These are phyloP conservation scores for Callospermophilus lateralis DNA, from an alignment of 2,113 vertebrate species.

Conservation along the genomic window DNA sequence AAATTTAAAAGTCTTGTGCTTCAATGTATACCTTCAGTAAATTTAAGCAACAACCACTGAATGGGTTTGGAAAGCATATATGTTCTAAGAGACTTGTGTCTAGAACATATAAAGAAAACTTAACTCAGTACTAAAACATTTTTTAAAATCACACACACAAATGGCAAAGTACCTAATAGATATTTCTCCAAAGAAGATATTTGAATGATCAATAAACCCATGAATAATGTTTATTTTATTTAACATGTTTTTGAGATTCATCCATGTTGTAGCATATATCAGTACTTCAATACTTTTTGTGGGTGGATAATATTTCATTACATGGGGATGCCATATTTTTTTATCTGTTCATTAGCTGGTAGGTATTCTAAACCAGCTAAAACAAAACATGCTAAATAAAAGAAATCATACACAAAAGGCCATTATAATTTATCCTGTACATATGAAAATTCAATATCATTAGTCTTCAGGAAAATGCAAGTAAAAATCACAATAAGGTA, in stretches of 20 bases:
- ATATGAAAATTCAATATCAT: not conserved
- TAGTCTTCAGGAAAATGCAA: not conserved
- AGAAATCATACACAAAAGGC: too few species aligned
- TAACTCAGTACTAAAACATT: not conserved
- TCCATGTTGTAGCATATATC: too few species aligned
- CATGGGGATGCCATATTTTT: too few species aligned
- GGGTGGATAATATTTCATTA: too few species aligned
- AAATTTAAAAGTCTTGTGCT: slow-evolving; percentile 31
- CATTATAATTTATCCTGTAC: too few species aligned
- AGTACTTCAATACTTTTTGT: too few species aligned
- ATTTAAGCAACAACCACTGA: not conserved
- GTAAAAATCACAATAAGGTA: not conserved
- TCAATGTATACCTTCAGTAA: not conserved
- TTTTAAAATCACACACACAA: not conserved
- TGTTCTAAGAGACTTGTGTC: not conserved
- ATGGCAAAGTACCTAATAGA: not conserved
- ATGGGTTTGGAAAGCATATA: not conserved
- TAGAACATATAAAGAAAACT: not conserved
- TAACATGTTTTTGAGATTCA: too few species aligned
- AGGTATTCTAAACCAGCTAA: too few species aligned
- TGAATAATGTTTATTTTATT: not conserved
- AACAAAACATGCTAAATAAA: too few species aligned
- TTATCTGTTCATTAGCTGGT: too few species aligned
- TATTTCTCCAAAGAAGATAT: slow-evolving; percentile 22
- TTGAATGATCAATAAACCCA: not conserved